Base-by-base conservation (phyloP, 2,888 invertebrate genomes). In the Ethmia dodecea region DNA sequence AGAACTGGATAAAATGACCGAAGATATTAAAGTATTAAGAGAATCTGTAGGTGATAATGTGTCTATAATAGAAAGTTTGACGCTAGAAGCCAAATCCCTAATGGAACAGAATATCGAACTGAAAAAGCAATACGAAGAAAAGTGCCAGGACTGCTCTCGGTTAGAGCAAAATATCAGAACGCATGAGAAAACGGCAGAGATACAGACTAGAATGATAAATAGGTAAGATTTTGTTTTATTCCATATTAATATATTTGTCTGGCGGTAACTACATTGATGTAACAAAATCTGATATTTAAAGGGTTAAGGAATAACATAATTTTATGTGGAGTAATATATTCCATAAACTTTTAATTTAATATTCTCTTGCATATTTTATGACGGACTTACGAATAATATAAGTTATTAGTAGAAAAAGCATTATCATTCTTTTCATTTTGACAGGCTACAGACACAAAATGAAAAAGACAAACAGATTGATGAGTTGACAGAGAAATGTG, bases 101-200 rank as follows among this genome's bases (percentile, higher is more conserved):
- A 40, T 66, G 5, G 53, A 65, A 28, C 62, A 72, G 29, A 80
- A 87, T 36, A 43, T 58, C 1, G 47, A 58, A 25, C 27, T 83
- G 3, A 70, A 69, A 28, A 50, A 56, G 22, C 50, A 81, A 27
- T 62, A 81, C 0, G 79, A 88, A 32, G 76, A 77, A 13, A 78
- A 71, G 36, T 49, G 40, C 31, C 55, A 54, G 15, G 70, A 79
- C 24, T 69, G 61, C 40, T 58, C 55, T 3, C 64, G 69, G 35
- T 41, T 83, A 10, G 71, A 77, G 32, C 63, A 55, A 5, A 86
- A 86, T 45, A 78, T 80, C 3, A 86, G 79, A 48, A 84, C 78
- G 0, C 77, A 78, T 28, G 77, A 83, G 40, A 84, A 79, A 45
- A 71, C 83, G 0, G 74, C 74, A 0, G 72, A 78, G 53, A 69